Percentiles rank a stretch among this genome's conserved stretches.
These are phyloP conservation scores for Caenorhabditis parvicauda DNA, from an alignment of 2,888 invertebrate genomes.

Conservation along the genomic window DNA sequence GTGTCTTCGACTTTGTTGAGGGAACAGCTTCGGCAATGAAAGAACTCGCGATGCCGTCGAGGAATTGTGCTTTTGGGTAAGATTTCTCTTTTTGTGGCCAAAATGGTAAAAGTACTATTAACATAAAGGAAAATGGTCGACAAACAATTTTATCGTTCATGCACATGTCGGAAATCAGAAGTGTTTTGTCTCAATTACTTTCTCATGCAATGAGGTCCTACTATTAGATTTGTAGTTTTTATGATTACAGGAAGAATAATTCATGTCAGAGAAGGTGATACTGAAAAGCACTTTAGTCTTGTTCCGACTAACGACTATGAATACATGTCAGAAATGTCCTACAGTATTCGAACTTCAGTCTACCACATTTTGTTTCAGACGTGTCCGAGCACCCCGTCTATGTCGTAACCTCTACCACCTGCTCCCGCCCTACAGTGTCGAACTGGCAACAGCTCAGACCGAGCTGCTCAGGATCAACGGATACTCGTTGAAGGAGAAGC, in stretches of 20 bases:
- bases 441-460: slow-evolving; percentile 53
- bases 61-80: neutral
- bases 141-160: neutral
- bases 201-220: too few relatives aligned
- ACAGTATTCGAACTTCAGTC: too few relatives aligned
- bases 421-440: slow-evolving; percentile 45
- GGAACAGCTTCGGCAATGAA: slow-evolving; percentile 60
- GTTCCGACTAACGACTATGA: too few relatives aligned
- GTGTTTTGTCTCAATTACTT: too few relatives aligned
- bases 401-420: slow-evolving; percentile 41
- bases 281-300: too few relatives aligned
- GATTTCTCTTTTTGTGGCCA: neutral
- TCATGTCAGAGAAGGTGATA: too few relatives aligned
- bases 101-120: neutral
- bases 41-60: slow-evolving; percentile 43
- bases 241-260: too few relatives aligned
- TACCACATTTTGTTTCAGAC: slow-evolving; percentile 9
- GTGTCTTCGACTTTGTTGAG: slow-evolving; percentile 59
- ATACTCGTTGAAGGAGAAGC: slow-evolving; percentile 45
- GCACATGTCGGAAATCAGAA: too few relatives aligned
- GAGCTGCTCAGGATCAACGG: slow-evolving; percentile 56
- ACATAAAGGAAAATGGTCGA: neutral
- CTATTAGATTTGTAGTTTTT: too few relatives aligned
- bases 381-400: slow-evolving; percentile 34
- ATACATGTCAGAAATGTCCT: too few relatives aligned